These are phyloP conservation scores for Tachyglossus aculeatus DNA, from an alignment of 2,797 vertebrate genomes.

Conservation along the genomic window DNA sequence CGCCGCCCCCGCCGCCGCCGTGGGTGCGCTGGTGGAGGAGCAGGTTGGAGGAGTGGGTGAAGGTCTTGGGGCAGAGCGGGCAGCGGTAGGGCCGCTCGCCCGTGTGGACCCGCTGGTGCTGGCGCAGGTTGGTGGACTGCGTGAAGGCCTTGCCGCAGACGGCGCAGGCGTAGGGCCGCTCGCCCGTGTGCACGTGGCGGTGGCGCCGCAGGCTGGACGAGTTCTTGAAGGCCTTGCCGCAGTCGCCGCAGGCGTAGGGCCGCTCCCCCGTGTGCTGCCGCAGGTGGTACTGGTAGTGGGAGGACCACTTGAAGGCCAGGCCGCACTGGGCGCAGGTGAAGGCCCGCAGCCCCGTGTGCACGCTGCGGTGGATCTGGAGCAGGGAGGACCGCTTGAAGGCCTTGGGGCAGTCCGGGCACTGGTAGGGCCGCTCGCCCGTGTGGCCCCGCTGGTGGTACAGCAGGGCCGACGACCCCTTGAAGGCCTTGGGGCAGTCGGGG, in stretches of 20 bases:
- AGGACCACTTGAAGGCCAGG: conserved; percentile 92
- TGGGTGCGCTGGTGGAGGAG: conserved; percentile 65
- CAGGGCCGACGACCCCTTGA: conserved; percentile 94
- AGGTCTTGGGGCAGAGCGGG: conserved; percentile 55
- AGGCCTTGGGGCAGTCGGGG: conserved; percentile 88
- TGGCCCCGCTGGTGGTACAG: conserved; percentile 94
- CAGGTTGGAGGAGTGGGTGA: conserved; percentile 54
- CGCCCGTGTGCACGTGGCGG: conserved; percentile 50
- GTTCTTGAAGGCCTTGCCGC: conserved; percentile 90
- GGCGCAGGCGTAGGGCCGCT: conserved; percentile 48
- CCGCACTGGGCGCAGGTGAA: conserved; percentile 86
- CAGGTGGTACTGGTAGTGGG: conserved; percentile 91
- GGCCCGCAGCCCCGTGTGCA: conserved; percentile 89
- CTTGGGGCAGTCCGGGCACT: conserved; percentile 89
- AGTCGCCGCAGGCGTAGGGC: conserved; percentile 87
- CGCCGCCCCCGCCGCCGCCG: not conserved
- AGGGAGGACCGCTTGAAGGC: conserved; percentile 95
- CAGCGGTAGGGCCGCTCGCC: conserved; percentile 62
- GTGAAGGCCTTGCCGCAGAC: conserved; percentile 60
- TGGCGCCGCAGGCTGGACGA: conserved; percentile 90
- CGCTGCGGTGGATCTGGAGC: conserved; percentile 89
- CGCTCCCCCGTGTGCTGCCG: conserved; percentile 90
- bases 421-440: conserved; percentile 91
- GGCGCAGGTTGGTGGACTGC: conserved; percentile 49
- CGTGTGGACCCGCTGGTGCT: conserved; percentile 47